Percentiles rank a stretch among this genome's conserved stretches.
Evolutionary conservation across 2,113 vertebrate species (phyloP).

Genomic region (Microcebus ravelobensis): DNA sequence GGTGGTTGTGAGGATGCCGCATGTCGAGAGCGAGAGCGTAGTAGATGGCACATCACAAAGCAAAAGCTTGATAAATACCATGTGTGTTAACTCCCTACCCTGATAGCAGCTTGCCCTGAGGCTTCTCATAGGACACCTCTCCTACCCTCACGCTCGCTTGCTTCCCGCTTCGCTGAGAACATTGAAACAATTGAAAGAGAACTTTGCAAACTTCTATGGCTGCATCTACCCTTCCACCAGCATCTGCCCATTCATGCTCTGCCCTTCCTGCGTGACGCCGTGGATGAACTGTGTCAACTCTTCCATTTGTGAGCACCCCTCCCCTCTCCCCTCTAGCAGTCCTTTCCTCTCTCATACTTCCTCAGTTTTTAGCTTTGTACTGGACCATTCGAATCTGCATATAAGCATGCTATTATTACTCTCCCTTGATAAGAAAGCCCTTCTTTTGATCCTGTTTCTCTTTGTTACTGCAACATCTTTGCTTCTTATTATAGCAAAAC

Average conservation of each 20-base stretch:
- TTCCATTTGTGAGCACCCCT: too few relatives aligned
- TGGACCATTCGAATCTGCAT: not conserved
- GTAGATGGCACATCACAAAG: not conserved
- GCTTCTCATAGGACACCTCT: not conserved
- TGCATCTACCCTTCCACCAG: not conserved
- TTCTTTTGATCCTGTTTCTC: not conserved
- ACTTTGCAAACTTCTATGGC: not conserved
- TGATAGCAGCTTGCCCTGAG: too few relatives aligned
- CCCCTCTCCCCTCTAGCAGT: not conserved
- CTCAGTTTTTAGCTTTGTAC: not conserved
- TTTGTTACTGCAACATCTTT: not conserved
- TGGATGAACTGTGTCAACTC: not conserved
- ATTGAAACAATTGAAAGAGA: not conserved
- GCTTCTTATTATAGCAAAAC: not conserved
- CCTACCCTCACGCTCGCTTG: not conserved
- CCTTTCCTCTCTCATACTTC: not conserved
- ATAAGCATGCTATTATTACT: not conserved
- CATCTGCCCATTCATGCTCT: not conserved
- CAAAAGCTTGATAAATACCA: not conserved
- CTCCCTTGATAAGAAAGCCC: not conserved
- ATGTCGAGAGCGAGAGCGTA: not conserved
- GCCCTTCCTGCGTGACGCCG: rapidly evolving
- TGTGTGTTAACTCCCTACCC: not conserved
- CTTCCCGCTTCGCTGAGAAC: not conserved
- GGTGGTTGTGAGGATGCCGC: not conserved